These are phyloP conservation scores for Urechis unicinctus DNA, from an alignment of 2,888 invertebrate species.

Conservation along the genomic window DNA sequence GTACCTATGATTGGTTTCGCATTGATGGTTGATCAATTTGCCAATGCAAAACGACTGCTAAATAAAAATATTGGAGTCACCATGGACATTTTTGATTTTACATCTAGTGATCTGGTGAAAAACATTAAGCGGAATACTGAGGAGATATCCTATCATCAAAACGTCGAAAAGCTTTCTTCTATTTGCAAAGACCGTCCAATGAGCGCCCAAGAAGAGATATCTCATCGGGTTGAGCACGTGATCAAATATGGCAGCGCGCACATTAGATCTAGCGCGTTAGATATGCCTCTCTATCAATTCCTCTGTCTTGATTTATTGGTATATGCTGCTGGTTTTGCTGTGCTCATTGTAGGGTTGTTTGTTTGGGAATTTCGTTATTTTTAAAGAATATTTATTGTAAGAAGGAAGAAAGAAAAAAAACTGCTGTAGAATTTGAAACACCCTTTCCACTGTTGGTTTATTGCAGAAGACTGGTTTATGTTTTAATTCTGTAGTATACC, in stretches of 20 bases:
- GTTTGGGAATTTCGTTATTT: too few relatives aligned
- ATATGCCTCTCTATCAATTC: constrained; percentile 24
- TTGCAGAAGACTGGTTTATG: too few relatives aligned
- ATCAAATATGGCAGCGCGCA: too few relatives aligned
- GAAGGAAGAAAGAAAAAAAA: too few relatives aligned
- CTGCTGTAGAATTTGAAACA: too few relatives aligned
- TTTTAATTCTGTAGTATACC: too few relatives aligned
- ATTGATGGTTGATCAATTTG: constrained; percentile 20
- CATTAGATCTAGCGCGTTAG: too few relatives aligned
- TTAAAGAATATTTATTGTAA: too few relatives aligned
- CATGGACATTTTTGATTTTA: too few relatives aligned
- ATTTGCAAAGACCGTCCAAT: constrained; percentile 14
- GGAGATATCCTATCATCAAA: constrained; percentile 14
- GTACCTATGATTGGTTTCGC: too few relatives aligned
- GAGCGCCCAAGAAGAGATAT: constrained; percentile 21
- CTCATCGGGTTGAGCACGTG: constrained; percentile 28
- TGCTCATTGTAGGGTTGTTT: neutral
- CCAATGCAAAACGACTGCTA: constrained; percentile 16
- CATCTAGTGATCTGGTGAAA: constrained; percentile 12
- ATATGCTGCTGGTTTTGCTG: too few relatives aligned
- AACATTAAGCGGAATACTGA: constrained; percentile 15
- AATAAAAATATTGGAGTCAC: constrained; percentile 20
- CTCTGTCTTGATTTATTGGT: constrained; percentile 18
- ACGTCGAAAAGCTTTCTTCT: constrained; percentile 16
- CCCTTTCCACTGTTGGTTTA: too few relatives aligned